These are phyloP conservation scores for Cosmorhoe ocellata DNA, from an alignment of 2,888 invertebrate genomes.

Conservation along the genomic window DNA sequence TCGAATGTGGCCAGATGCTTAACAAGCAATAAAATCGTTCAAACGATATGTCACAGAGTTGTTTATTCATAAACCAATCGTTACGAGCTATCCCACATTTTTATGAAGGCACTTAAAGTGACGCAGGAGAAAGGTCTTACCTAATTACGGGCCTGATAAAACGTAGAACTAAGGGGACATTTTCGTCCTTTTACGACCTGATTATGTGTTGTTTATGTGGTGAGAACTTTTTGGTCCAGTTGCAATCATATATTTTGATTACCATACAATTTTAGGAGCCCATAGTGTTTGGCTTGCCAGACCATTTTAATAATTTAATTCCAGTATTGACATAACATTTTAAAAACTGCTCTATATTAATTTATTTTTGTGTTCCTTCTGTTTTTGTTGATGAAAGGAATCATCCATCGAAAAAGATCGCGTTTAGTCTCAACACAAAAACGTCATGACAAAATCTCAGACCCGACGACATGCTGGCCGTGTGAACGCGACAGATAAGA, in stretches of 20 bases:
- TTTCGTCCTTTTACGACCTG: constrained; percentile 30
- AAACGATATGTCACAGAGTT: constrained; percentile 22
- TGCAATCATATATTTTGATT: background rate
- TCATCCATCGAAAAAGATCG: background rate
- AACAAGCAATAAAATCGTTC: constrained; percentile 17
- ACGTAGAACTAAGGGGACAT: constrained; percentile 20
- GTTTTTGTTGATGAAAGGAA: no score
- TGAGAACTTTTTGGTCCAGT: constrained; percentile 10
- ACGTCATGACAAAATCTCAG: constrained; percentile 1
- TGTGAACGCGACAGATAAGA: constrained; percentile 65
- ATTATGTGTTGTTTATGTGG: constrained; percentile 29
- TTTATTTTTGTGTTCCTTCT: no score
- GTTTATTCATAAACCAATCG: constrained; percentile 30
- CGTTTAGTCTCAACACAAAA: constrained; percentile 1
- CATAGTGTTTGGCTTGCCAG: no score
- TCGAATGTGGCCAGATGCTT: constrained; percentile 3
- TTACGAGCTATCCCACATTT: constrained; percentile 48
- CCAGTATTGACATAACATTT: no score
- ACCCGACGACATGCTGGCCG: constrained; percentile 39
- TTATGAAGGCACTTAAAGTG: constrained; percentile 63
- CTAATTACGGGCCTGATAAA: constrained; percentile 36
- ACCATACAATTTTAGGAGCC: no score
- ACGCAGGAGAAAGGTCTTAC: constrained; percentile 42
- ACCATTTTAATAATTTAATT: no score
- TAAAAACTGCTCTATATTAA: no score